Evolutionary conservation across 1,140 invertebrate genomes (phyloP).

Genomic region (Acromyrmex heyeri): DNA sequence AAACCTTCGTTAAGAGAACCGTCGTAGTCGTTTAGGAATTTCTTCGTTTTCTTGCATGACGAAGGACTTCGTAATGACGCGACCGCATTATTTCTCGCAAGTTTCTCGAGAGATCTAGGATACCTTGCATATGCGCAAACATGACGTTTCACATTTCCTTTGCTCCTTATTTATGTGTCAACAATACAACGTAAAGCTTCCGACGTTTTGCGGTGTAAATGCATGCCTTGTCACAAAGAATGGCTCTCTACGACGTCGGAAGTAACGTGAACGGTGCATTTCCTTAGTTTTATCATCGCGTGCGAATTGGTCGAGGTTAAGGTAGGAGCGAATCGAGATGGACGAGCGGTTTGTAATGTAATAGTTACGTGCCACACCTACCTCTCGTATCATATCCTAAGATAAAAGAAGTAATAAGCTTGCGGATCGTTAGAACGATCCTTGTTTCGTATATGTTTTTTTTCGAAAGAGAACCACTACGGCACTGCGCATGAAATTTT

Average conservation of each 20-base stretch:
- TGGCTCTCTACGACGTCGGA: conserved; percentile 8
- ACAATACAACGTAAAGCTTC: conserved; percentile 21
- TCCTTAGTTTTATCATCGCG: conserved; percentile 41
- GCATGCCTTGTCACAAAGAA: conserved; percentile 17
- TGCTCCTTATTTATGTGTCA: conserved; percentile 37
- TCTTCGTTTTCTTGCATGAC: conserved; percentile 31
- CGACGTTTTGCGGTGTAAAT: conserved; percentile 39
- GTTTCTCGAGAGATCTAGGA: neutral
- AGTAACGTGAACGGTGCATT: conserved; percentile 29
- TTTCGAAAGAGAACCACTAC: conserved; percentile 16
- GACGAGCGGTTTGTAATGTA: conserved; percentile 16
- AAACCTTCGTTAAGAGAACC: conserved; percentile 52
- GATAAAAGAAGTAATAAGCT: conserved; percentile 34
- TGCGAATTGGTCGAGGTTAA: conserved; percentile 30
- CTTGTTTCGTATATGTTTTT: neutral
- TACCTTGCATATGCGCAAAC: neutral
- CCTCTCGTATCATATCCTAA: neutral
- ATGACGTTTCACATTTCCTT: conserved; percentile 44
- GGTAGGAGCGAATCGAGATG: neutral
- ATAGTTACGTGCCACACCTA: neutral
- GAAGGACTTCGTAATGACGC: conserved; percentile 29
- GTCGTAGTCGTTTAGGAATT: conserved; percentile 14
- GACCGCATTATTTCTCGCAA: conserved; percentile 28
- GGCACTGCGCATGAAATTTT: conserved; percentile 31
- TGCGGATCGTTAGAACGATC: conserved; percentile 13